Base-by-base conservation (phyloP, 2,888 invertebrate species). In the Xestia ashworthii region DNA sequence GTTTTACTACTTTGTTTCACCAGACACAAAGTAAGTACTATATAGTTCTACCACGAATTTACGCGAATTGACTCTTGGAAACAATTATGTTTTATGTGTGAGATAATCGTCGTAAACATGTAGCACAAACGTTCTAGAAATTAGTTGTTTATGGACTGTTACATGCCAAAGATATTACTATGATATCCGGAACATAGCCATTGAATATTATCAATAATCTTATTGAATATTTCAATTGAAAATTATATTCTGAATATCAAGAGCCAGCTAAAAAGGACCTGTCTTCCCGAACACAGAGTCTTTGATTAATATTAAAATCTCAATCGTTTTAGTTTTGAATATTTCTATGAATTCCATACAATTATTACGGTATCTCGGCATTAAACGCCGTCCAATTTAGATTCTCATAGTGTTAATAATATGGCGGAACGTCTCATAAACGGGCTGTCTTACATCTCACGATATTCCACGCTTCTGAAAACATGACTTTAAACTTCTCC, bases 221-320 rank as follows among this genome's bases (percentile, higher is more conserved):
- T 22, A 66, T 66, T 66, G 6, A 83, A 71, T 71, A 71, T 62
- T 58, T 46, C 46, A 65, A 48, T 75, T 22, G 62, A 41, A 70
- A 67, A 79, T 67, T 50, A 58, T 46, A 50, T 32, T 58, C 58
- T 0, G 65, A 76, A 67, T 68, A 68, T 64, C 70, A 83, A 66
- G 48, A 74, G 76, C 53, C 48, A 76, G n/a, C 74, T 48, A 11
- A 68, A 71, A 41, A 60, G 58, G 60, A 55, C 50, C 32, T 46
- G 50, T 32, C 73, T 65, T 60, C 53, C 19, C 25, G 46, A 60
- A 80, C 32, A 60, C 25, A 68, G 25, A 44, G 46, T 64, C 65
- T 85, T 64, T 73, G 67, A 85, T 82, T 65, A 82, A 66, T 80
- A 71, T 87, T 84, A 62, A 87, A 80, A 67, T 83, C 12, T 48